These are phyloP conservation scores for Lasioglossum baleicum DNA, from an alignment of 1,140 invertebrate genomes.

Conservation along the genomic window DNA sequence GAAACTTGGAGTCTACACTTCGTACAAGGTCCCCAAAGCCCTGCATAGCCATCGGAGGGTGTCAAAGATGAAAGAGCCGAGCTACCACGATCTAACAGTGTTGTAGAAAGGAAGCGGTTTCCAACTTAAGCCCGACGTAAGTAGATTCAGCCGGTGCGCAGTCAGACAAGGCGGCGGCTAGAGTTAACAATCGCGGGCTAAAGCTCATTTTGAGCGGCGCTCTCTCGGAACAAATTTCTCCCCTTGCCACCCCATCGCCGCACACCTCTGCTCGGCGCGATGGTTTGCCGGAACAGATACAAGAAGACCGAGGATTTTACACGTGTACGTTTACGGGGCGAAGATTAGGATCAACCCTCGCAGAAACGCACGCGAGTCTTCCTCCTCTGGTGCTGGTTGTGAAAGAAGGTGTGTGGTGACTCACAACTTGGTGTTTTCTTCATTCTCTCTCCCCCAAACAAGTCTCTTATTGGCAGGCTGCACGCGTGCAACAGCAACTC, in stretches of 20 bases:
- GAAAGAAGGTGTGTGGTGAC: neutral
- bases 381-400: no score
- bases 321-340: neutral
- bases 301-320: neutral
- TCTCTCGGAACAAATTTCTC: neutral
- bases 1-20: neutral
- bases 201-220: neutral
- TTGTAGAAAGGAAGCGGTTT: neutral
- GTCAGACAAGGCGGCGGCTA: neutral
- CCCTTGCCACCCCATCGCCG: neutral
- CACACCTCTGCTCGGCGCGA: no score
- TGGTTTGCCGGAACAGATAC: neutral
- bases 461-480: neutral
- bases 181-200: neutral
- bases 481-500: constrained; percentile 1
- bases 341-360: constrained; percentile 26
- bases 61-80: neutral
- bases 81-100: neutral
- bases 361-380: constrained; percentile 9
- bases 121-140: neutral
- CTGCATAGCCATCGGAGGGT: neutral
- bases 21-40: neutral
- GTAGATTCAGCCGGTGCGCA: neutral
- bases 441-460: neutral
- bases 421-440: neutral